These are phyloP conservation scores for Glaucomys volans DNA, from an alignment of 2,113 vertebrate genomes.

Conservation along the genomic window DNA sequence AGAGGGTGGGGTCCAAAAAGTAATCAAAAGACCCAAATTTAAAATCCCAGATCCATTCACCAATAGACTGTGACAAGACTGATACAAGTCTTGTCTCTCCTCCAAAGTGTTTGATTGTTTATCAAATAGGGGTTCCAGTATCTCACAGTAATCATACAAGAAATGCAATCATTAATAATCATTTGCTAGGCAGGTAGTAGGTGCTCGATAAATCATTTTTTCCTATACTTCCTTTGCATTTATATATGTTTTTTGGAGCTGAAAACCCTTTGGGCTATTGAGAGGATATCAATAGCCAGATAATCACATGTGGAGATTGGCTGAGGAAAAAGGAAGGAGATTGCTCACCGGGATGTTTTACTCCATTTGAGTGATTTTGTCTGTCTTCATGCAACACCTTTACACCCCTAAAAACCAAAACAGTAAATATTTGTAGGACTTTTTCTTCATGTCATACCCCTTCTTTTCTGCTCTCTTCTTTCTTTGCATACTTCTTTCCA, in stretches of 20 bases:
- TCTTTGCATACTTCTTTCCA: not conserved
- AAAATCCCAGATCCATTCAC: not conserved
- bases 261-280: not conserved
- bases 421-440: not conserved
- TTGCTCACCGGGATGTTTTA: not conserved
- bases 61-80: not conserved
- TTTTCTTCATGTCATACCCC: not conserved
- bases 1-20: not conserved
- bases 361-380: not conserved
- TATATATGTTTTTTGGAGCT: not conserved
- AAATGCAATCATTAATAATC: not conserved
- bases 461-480: not conserved
- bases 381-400: not conserved
- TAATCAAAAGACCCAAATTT: not conserved
- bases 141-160: not conserved
- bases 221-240: not conserved
- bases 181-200: not conserved
- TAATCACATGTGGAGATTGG: not conserved
- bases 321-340: not conserved
- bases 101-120: not conserved
- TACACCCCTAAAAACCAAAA: not conserved
- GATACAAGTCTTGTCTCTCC: not conserved
- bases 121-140: not conserved
- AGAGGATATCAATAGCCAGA: not conserved
- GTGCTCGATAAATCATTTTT: not conserved